phyloP scores from a whole-genome alignment of 2,888 invertebrate species.

The Halictus ligatus region DNA sequence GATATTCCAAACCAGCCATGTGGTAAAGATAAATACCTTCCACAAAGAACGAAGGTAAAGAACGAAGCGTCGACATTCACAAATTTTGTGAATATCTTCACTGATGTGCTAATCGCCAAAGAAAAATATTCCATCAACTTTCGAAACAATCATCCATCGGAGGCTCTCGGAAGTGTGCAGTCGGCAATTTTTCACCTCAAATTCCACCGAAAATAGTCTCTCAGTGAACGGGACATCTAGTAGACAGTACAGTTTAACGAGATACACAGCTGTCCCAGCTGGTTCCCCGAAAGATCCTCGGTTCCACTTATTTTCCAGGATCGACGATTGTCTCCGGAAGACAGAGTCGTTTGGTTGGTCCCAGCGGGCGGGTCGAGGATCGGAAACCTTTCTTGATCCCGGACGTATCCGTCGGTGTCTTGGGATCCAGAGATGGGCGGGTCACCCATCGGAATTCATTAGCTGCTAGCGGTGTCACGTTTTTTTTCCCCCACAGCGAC shows the following conservation, averaged over 20 bases:
- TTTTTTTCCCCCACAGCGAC: not conserved
- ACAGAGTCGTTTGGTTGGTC: slow-evolving; percentile 8
- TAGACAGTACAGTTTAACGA: slow-evolving; percentile 6
- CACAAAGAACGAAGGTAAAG: no score
- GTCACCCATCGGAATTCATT: slow-evolving; percentile 67
- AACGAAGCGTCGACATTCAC: no score
- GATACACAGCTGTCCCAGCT: not conserved
- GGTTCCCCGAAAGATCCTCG: not conserved
- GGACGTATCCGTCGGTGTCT: slow-evolving; percentile 32
- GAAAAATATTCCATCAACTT: not conserved
- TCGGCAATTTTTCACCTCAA: not conserved
- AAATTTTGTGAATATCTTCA: no score
- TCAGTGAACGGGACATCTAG: not conserved
- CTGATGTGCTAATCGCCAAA: no score
- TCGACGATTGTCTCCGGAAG: slow-evolving; percentile 21
- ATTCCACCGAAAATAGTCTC: not conserved
- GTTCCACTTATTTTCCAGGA: slow-evolving; percentile 3
- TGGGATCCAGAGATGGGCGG: slow-evolving; percentile 8
- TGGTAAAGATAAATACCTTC: no score
- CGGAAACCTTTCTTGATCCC: slow-evolving; percentile 40
- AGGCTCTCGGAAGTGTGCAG: not conserved
- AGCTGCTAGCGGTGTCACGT: slow-evolving; percentile 31
- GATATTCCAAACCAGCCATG: no score
- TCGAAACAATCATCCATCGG: not conserved
- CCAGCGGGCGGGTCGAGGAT: slow-evolving; percentile 6